Conservation (phyloP, 2,888 invertebrate species). For the Macropis europaea region DNA sequence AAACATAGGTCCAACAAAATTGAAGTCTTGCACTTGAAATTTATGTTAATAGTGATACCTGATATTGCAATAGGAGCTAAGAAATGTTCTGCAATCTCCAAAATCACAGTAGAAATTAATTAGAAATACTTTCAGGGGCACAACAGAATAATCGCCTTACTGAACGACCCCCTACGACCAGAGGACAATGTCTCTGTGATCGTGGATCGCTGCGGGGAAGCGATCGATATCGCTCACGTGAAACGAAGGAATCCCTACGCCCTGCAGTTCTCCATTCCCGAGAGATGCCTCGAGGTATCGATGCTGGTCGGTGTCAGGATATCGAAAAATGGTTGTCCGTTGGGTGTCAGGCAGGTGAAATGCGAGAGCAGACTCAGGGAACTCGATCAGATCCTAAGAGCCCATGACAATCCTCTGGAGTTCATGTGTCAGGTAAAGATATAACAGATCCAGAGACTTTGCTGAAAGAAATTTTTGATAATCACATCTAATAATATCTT, state of each 20-base stretch:
- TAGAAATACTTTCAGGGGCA: slow-evolving; percentile 84
- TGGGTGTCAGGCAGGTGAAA: slow-evolving; percentile 92
- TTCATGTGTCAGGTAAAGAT: slow-evolving; percentile 91
- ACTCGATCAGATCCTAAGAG: slow-evolving; percentile 89
- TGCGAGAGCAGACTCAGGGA: slow-evolving; percentile 92
- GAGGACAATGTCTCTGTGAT: slow-evolving; percentile 89
- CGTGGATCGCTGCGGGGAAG: slow-evolving; percentile 90
- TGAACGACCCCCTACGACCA: slow-evolving; percentile 88
- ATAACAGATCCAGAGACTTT: not conserved
- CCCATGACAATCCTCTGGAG: slow-evolving; percentile 90
- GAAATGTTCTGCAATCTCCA: too few species aligned
- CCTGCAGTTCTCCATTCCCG: slow-evolving; percentile 91
- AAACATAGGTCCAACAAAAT: too few species aligned
- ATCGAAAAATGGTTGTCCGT: slow-evolving; percentile 89
- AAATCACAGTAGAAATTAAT: not conserved
- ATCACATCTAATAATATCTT: too few species aligned
- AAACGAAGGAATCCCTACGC: slow-evolving; percentile 92
- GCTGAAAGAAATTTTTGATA: too few species aligned
- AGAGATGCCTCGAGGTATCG: slow-evolving; percentile 90
- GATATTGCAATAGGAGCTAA: too few species aligned
- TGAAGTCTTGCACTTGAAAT: too few species aligned
- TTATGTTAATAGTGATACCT: too few species aligned
- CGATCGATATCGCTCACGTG: slow-evolving; percentile 87
- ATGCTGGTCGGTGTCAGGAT: slow-evolving; percentile 91
- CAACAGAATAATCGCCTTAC: slow-evolving; percentile 89